Evolutionary conservation across 2,113 vertebrate species (phyloP), one percentile per base, ranked within the genome.

Genomic region (Lynx canadensis): DNA sequence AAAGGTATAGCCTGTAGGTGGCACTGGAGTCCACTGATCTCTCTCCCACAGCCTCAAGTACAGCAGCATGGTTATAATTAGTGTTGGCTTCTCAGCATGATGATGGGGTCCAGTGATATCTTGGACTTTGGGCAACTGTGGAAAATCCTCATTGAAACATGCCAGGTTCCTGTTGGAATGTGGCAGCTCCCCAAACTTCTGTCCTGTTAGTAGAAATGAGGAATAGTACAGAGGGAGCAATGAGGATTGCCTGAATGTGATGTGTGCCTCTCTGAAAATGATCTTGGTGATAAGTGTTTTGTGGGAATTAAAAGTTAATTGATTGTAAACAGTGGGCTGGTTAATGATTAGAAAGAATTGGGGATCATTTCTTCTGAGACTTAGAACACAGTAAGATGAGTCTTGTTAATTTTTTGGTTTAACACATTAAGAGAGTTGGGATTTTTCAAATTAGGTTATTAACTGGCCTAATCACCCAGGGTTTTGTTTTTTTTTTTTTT

Each of bases 1-100:
- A 63, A 80, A 97, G 41, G 63, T 73, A 87, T 66, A 80, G 89
- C 90, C 86, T 97, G 82, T 91, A 97, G 97, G 76, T 97, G 97
- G 95, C 96, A 79, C 76, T 95, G 80, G 93, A 97, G n/a, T 84
- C 86, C 96, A 90, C 89, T 16, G 55, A 74, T 95, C 48, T 14
- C 19, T 63, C 5, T 76, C 12, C 33, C 13, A 11, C 31, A 36
- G 5, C 55, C 68, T 87, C 36, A 66, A 81, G 45, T 65, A 65
- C 0, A 86, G 48, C 78, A 29, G 33, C n/a, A 3, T 23, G 27
- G 36, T 27, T 60, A 3, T 81, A 50, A 78, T 93, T 78, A 38
- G 60, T 36, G n/a, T 66, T 91, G 96, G 71, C 27, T 87, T 82
- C 74, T 87, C 68, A 65, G 84, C 7, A 68, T 57, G 33, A 21